A percentile compares a stretch with the other conserved stretches of the same genome.
Evolutionary conservation across 2,888 invertebrate genomes (phyloP).

Genomic region (Acrocera orbiculus): DNA sequence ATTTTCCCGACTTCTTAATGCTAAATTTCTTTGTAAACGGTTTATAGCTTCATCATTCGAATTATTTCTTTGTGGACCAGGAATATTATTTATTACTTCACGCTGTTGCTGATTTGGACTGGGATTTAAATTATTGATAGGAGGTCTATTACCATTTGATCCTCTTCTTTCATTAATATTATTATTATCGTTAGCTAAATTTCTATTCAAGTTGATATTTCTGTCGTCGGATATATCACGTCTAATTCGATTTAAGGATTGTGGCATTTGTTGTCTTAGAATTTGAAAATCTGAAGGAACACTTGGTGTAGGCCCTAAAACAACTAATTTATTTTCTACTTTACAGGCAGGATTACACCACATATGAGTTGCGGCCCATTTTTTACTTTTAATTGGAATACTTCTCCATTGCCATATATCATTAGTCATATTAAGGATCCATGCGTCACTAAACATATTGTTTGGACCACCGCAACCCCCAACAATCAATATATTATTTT

Average conservation of each 20-base stretch:
- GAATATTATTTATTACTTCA: not conserved
- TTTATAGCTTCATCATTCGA: slow-evolving; percentile 24
- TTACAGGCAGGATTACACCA: slow-evolving; percentile 88
- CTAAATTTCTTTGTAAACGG: slow-evolving; percentile 28
- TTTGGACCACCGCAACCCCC: slow-evolving; percentile 81
- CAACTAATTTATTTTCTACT: slow-evolving; percentile 58
- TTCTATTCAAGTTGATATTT: not conserved
- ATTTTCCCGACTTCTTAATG: slow-evolving; percentile 26
- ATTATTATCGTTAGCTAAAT: not conserved
- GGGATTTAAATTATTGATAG: not conserved
- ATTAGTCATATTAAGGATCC: slow-evolving; percentile 66
- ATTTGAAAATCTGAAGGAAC: slow-evolving; percentile 30
- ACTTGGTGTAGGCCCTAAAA: slow-evolving; percentile 35
- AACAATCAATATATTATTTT: slow-evolving; percentile 58
- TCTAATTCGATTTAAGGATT: not conserved
- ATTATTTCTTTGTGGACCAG: slow-evolving; percentile 6
- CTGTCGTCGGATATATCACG: not conserved
- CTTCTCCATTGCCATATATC: slow-evolving; percentile 57
- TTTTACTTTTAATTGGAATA: slow-evolving; percentile 55
- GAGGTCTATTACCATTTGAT: not conserved
- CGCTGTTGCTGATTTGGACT: slow-evolving; percentile 1
- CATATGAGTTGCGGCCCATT: slow-evolving; percentile 68
- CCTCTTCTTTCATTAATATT: not conserved
- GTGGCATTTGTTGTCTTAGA: slow-evolving; percentile 22
- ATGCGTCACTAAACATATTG: slow-evolving; percentile 74